Evolutionary conservation across 2,888 invertebrate species (phyloP).

Genomic region (Aleiodes alternator): DNA sequence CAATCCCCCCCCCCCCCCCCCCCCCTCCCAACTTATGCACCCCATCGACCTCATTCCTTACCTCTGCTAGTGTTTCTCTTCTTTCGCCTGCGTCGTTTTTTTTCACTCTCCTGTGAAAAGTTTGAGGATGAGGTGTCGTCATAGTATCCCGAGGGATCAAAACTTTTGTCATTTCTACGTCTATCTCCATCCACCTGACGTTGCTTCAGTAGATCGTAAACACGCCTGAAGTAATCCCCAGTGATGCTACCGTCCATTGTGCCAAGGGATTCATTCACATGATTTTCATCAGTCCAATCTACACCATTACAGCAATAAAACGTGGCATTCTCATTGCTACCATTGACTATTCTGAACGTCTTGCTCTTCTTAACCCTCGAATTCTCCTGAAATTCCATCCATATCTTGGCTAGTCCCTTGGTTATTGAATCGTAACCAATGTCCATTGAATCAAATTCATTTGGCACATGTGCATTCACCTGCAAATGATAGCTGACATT

Average conservation of each 20-base stretch:
- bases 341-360: slow-evolving; percentile 69
- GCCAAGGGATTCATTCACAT: slow-evolving; percentile 27
- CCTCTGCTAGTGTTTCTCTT: slow-evolving; percentile 55
- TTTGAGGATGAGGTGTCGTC: slow-evolving; percentile 66
- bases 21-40: neutral
- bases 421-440: slow-evolving; percentile 66
- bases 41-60: slow-evolving; percentile 37
- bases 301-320: neutral
- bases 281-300: neutral
- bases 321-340: slow-evolving; percentile 60
- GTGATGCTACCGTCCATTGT: slow-evolving; percentile 63
- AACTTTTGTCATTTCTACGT: slow-evolving; percentile 53
- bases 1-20: neutral
- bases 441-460: slow-evolving; percentile 56
- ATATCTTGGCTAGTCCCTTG: slow-evolving; percentile 48
- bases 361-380: slow-evolving; percentile 70
- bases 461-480: slow-evolving; percentile 12
- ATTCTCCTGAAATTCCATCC: slow-evolving; percentile 54
- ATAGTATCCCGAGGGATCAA: slow-evolving; percentile 54
- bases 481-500: too few relatives aligned
- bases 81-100: slow-evolving; percentile 60
- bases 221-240: slow-evolving; percentile 70
- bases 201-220: slow-evolving; percentile 69
- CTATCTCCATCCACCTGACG: slow-evolving; percentile 58
- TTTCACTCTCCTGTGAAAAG: slow-evolving; percentile 59